Evolutionary conservation across 2,888 invertebrate species (phyloP), one percentile per base, ranked within the genome.

Genomic region (Acleris laterana): DNA sequence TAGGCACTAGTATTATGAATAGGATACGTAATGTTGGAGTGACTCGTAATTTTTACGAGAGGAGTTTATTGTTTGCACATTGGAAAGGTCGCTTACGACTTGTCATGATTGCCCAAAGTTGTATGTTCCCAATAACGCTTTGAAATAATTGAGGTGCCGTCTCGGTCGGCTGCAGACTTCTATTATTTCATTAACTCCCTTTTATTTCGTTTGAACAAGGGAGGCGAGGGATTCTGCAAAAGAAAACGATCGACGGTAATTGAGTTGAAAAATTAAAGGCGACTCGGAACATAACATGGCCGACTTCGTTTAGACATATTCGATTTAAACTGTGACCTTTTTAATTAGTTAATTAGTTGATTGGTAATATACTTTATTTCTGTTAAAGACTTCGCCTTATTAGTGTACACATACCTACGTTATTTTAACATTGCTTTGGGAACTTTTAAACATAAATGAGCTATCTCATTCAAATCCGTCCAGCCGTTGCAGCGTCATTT

Each of bases 101-200:
- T 28, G 46, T 13, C 5, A 16, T 11, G 13, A 49, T 55, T 17
- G 44, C 49, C 53, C 17, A 38, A 17, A 28, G 38, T 56, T 65
- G 16, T 56, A 61, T 66, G 57, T 46, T 65, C 55, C 56, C 56
- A 66, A 62, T 62, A 28, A 49, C 61, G 56, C 60, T 69, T 72
- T 77, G 78, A 78, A 81, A 79, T 80, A 81, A 80, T 73, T 70
- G 64, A 68, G 74, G 72, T 72, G 65, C 68, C 72, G 75, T 72
- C 73, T 73, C 72, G 62, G 72, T 62, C 70, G 73, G 67, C 76
- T 78, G 78, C 72, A 73, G 76, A 71, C 75, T 73, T 75, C 78
- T 77, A 81, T 87, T 84, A 87, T 85, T 85, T 83, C 77, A 87
- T 86, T 85, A 83, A 74, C 77, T 78, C 74, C 74, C 76, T 82